These are phyloP conservation scores for Phortica magna DNA, from an alignment of 2,888 invertebrate genomes.

Conservation along the genomic window DNA sequence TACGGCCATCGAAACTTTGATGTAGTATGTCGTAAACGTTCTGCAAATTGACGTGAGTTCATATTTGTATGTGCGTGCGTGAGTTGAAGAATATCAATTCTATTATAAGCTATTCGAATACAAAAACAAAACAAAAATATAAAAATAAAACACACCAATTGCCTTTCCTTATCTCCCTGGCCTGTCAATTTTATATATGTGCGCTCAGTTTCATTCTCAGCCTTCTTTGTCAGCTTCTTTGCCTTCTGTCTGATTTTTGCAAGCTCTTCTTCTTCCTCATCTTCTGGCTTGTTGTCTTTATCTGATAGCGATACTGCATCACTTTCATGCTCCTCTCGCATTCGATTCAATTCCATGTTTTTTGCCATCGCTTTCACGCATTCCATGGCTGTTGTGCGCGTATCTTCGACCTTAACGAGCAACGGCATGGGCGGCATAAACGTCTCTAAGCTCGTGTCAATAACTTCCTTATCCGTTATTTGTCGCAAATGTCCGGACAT, in stretches of 20 bases:
- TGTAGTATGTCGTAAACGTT: slow-evolving; percentile 42
- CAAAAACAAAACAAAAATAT: too few relatives aligned
- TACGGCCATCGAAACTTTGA: slow-evolving; percentile 44
- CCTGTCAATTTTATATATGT: too few relatives aligned
- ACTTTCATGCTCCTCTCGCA: neutral
- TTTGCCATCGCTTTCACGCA: neutral
- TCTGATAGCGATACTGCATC: neutral
- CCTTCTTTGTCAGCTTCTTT: neutral
- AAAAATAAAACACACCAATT: slow-evolving; percentile 21
- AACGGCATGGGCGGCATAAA: neutral
- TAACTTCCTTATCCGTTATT: neutral
- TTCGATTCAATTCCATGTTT: neutral
- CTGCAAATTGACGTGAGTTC: slow-evolving; percentile 33
- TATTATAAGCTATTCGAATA: too few relatives aligned
- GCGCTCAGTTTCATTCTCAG: too few relatives aligned
- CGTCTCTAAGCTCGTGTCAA: neutral
- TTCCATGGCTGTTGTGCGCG: neutral
- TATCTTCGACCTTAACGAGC: neutral
- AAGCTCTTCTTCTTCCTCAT: neutral
- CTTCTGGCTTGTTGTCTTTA: neutral
- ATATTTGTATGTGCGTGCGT: neutral
- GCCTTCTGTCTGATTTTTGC: neutral
- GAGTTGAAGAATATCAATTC: too few relatives aligned
- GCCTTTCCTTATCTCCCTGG: neutral
- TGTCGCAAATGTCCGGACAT: neutral